phyloP scores from a whole-genome alignment of 1,140 invertebrate species.

The Gonioctena quinquepunctata region DNA sequence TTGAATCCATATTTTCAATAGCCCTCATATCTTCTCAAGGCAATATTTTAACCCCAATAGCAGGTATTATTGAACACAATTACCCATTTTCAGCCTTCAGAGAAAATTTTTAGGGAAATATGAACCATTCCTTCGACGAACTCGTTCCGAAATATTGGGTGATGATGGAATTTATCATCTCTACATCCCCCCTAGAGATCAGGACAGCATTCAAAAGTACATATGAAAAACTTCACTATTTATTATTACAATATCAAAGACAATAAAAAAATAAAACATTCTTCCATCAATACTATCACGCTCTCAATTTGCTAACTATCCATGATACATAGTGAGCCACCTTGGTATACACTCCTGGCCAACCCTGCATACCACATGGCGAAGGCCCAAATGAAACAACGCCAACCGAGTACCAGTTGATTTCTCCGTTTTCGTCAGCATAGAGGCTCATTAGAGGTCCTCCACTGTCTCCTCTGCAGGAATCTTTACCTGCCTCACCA shows the following conservation, averaged over 20 bases:
- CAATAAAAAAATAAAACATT: not conserved
- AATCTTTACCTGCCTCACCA: constrained; percentile 66
- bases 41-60: too few relatives aligned
- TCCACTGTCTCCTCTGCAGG: constrained; percentile 75
- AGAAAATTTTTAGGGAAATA: too few relatives aligned
- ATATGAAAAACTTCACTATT: too few relatives aligned
- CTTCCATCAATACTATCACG: constrained; percentile 9
- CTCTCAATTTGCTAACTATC: constrained; percentile 60
- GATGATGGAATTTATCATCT: too few relatives aligned
- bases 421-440: constrained; percentile 15
- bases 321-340: constrained; percentile 71
- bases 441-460: constrained; percentile 68
- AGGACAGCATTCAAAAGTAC: too few relatives aligned
- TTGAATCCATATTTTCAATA: too few relatives aligned
- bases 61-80: too few relatives aligned
- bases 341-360: constrained; percentile 78
- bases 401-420: constrained; percentile 62
- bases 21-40: too few relatives aligned
- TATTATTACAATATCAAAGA: not conserved
- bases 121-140: too few relatives aligned
- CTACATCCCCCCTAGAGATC: too few relatives aligned
- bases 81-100: too few relatives aligned
- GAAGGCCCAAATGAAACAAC: constrained; percentile 77
- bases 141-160: too few relatives aligned
- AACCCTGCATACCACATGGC: constrained; percentile 68